Evolutionary conservation across 2,888 invertebrate genomes (phyloP).

Genomic region (Cryptocheilus praepositus): DNA sequence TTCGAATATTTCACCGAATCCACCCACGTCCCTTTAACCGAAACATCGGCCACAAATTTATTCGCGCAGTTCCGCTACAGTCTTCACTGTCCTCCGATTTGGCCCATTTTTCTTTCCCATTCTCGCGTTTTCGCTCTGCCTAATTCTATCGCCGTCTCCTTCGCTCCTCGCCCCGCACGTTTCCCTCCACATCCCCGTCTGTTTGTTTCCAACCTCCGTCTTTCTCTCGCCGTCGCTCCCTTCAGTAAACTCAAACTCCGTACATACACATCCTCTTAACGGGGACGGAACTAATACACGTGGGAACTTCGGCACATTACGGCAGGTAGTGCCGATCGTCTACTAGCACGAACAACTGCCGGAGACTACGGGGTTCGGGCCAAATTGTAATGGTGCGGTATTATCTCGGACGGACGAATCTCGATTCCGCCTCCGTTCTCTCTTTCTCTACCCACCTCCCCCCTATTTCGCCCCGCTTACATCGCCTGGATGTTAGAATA

Average conservation of each 20-base stretch:
- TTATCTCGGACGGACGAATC: slow-evolving; percentile 41
- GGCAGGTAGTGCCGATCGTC: slow-evolving; percentile 42
- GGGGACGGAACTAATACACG: slow-evolving; percentile 52
- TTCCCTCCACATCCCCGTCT: not conserved
- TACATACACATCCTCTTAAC: slow-evolving; percentile 47
- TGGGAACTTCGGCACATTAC: slow-evolving; percentile 54
- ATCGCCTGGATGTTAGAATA: too few species aligned
- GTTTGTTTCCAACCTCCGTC: slow-evolving; percentile 8
- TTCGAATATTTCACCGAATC: too few species aligned
- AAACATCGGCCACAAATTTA: too few species aligned
- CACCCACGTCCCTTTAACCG: too few species aligned
- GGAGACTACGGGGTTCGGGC: slow-evolving; percentile 31
- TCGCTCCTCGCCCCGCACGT: too few species aligned
- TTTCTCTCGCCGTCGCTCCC: not conserved
- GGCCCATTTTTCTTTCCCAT: too few species aligned
- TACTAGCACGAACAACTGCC: slow-evolving; percentile 41
- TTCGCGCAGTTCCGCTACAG: too few species aligned
- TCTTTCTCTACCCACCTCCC: not conserved
- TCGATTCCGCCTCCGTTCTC: slow-evolving; percentile 24
- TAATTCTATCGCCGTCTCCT: too few species aligned
- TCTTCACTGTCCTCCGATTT: too few species aligned
- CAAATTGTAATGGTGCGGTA: slow-evolving; percentile 49
- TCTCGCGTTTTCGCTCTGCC: too few species aligned
- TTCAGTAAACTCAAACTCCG: slow-evolving; percentile 22
- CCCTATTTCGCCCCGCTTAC: too few species aligned